Evolutionary conservation across 2,113 vertebrate species (phyloP).

Genomic region (Equus przewalskii): DNA sequence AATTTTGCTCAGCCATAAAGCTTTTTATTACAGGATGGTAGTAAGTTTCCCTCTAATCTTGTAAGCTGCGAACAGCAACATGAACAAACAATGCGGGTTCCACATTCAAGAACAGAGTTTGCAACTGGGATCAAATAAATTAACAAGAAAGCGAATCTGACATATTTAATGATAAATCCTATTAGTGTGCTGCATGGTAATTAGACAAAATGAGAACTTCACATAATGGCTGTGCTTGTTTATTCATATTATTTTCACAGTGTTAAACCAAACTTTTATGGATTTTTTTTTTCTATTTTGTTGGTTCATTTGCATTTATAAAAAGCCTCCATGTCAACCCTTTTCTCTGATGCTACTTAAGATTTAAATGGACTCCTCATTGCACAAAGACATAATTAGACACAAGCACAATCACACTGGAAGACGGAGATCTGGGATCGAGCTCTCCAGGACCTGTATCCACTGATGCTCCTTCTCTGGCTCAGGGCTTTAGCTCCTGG

Average conservation of each 20-base stretch:
- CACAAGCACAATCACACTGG: not conserved
- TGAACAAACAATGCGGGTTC: not conserved
- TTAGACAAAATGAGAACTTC: constrained; percentile 68
- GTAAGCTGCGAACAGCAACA: not conserved
- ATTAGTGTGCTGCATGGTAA: constrained; percentile 48
- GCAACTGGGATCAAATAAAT: constrained; percentile 57
- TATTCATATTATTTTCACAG: constrained; percentile 71
- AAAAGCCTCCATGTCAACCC: not conserved
- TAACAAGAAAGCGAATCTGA: constrained; percentile 23
- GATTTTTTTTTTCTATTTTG: constrained; percentile 65
- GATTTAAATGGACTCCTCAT: not conserved
- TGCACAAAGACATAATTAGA: not conserved
- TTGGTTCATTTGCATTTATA: constrained; percentile 39
- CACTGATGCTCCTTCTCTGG: not conserved
- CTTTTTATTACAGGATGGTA: constrained; percentile 34
- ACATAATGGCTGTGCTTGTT: constrained; percentile 63
- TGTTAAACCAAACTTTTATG: constrained; percentile 64
- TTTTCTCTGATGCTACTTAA: constrained; percentile 30
- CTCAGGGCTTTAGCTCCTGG: not conserved
- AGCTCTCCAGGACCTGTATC: not conserved
- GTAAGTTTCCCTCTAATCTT: constrained; percentile 44
- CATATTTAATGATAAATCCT: constrained; percentile 58
- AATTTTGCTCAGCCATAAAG: constrained; percentile 35
- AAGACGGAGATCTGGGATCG: not conserved
- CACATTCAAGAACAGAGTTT: constrained; percentile 46